Evolutionary conservation across 2,797 vertebrate species (phyloP), one percentile per base, ranked within the genome.

Genomic region (Xiphophorus birchmanni): DNA sequence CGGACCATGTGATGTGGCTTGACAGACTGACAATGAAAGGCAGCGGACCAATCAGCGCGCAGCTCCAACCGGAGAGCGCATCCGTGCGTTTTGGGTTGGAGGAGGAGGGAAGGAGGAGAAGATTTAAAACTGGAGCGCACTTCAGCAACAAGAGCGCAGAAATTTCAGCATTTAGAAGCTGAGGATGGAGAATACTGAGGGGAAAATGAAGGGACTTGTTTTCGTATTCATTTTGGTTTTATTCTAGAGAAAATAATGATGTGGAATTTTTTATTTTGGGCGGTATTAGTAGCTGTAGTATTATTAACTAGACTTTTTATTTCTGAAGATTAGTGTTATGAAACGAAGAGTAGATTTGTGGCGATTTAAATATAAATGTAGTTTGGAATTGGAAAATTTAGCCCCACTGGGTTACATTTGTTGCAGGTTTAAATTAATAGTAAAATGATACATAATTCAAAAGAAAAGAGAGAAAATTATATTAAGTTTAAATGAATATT

Each of bases 1-100:
- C 80, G 78, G 78, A 92, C 91, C 95, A 96, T 95, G 96, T 96
- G 96, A 96, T 94, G 88, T 74, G 94, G 97, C 97, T 96, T 97
- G 97, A 98, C 97, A 96, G 96, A 90, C 83, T 96, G 91, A 96
- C 96, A 96, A 97, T 96, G 96, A 95, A 93, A 75, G 65, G 85
- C 81, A 52, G 83, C 81, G 79, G 93, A 90, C 98, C 98, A 99
- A 99, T 99, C 97, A 96, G 91, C 42, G 95, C 89, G 80, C 84
- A 86, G 91, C 91, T 93, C 92, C 90, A 91, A 92, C 89, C 86
- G 65, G 78, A 86, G 87, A 86, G 17, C 85, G n/a, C 88, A 54
- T 82, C 73, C 82, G 80, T 8, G 79, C 88, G 92, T 92, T 92
- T 92, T 89, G 91, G 91, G 44, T 87, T 44, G 48, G 79, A 87